Conservation (phyloP, 2,113 vertebrate species). For the Ivindomyrus marchei region DNA sequence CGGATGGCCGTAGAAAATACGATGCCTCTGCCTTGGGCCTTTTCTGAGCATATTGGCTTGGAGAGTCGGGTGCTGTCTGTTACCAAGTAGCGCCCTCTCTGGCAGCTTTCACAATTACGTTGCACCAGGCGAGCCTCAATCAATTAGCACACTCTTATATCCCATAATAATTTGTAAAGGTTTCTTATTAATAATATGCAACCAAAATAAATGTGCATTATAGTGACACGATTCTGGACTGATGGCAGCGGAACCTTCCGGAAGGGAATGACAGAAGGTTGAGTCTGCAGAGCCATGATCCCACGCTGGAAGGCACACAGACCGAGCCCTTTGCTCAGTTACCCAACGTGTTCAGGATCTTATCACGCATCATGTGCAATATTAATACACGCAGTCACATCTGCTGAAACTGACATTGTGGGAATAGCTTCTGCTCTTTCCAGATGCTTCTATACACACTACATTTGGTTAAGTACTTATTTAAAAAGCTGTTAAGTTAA, state of each 20-base stretch:
- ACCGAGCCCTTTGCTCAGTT: constrained; percentile 38
- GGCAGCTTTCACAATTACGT: constrained; percentile 42
- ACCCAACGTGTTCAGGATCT: constrained; percentile 44
- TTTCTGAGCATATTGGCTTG: constrained; percentile 38
- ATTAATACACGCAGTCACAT: constrained; percentile 57
- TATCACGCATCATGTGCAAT: constrained; percentile 66
- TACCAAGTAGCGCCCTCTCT: constrained; percentile 26
- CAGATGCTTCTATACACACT: constrained; percentile 38
- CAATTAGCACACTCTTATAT: constrained; percentile 61
- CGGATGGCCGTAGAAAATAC: background rate
- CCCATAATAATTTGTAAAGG: constrained; percentile 62
- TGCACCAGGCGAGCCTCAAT: constrained; percentile 50
- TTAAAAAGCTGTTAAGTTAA: constrained; percentile 66
- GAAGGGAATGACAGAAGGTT: constrained; percentile 8
- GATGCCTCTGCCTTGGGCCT: constrained; percentile 36
- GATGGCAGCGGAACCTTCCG: constrained; percentile 26
- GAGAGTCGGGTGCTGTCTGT: constrained; percentile 27
- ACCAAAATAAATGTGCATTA: constrained; percentile 77
- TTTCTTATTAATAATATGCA: constrained; percentile 70
- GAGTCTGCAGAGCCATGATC: constrained; percentile 9
- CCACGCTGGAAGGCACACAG: constrained; percentile 18
- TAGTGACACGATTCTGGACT: constrained; percentile 54
- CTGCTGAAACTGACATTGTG: constrained; percentile 56
- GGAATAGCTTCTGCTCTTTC: constrained; percentile 42
- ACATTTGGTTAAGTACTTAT: constrained; percentile 60